Conservation (phyloP, 2,888 invertebrate species). For the Eupelmus urozonus region DNA sequence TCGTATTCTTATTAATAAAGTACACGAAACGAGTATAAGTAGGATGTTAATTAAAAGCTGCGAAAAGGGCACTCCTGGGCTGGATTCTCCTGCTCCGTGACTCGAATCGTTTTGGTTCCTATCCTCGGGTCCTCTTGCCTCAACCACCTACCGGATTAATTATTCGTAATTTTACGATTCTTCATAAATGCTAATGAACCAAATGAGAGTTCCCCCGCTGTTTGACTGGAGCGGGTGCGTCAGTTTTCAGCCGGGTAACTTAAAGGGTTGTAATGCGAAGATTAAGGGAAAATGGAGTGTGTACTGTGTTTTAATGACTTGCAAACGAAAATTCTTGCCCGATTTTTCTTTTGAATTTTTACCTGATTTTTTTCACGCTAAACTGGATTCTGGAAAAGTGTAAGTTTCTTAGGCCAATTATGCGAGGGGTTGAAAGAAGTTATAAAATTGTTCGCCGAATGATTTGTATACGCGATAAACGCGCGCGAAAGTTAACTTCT, state of each 20-base stretch:
- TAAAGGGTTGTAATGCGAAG: not conserved
- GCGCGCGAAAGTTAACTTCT: too few relatives aligned
- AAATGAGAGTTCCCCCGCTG: not conserved
- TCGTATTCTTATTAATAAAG: conserved; percentile 39
- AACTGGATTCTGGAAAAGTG: too few relatives aligned
- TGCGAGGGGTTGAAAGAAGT: too few relatives aligned
- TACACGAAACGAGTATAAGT: conserved; percentile 22
- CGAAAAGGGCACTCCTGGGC: not conserved
- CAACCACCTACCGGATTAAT: not conserved
- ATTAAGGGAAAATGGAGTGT: not conserved
- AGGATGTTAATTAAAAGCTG: conserved; percentile 49
- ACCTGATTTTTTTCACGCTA: too few relatives aligned
- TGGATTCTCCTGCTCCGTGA: conserved; percentile 15
- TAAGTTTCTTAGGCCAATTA: too few relatives aligned
- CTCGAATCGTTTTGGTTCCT: not conserved
- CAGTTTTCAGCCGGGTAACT: not conserved
- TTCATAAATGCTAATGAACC: conserved; percentile 47
- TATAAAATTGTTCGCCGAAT: too few relatives aligned
- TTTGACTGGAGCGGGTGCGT: too few relatives aligned
- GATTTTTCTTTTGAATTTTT: too few relatives aligned
- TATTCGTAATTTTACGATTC: conserved; percentile 35
- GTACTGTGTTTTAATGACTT: not conserved
- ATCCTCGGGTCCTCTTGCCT: too few relatives aligned
- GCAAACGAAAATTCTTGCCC: not conserved
- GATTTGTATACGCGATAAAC: too few relatives aligned